These are phyloP conservation scores for Episyrphus balteatus DNA, from an alignment of 1,140 invertebrate genomes.

Conservation along the genomic window DNA sequence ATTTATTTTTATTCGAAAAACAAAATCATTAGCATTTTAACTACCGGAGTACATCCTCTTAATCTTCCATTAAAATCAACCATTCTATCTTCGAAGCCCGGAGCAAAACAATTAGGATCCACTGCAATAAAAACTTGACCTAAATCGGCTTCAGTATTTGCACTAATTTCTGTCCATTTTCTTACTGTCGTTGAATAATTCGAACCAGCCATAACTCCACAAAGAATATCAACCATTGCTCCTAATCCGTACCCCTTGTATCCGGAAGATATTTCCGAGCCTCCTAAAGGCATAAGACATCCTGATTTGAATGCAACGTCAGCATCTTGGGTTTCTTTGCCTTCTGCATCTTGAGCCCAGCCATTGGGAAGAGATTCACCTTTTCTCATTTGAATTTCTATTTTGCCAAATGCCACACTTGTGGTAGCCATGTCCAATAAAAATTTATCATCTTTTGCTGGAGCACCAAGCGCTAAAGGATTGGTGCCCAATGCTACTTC, in stretches of 20 bases:
- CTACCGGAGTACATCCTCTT: constrained; percentile 41
- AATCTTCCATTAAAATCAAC: no score
- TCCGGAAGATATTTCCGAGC: constrained; percentile 67
- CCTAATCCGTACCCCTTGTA: constrained; percentile 81
- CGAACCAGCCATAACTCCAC: constrained; percentile 56
- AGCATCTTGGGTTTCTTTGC: constrained; percentile 53
- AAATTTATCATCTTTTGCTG: constrained; percentile 54
- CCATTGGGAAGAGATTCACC: constrained; percentile 55
- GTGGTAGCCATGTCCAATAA: constrained; percentile 90
- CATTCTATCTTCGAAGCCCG: constrained; percentile 66
- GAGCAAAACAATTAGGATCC: constrained; percentile 71
- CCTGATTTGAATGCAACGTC: constrained; percentile 48
- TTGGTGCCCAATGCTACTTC: constrained; percentile 71
- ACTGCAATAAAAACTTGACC: constrained; percentile 88
- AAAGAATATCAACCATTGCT: constrained; percentile 77
- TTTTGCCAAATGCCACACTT: constrained; percentile 50
- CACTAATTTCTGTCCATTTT: constrained; percentile 54
- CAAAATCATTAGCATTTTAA: no score
- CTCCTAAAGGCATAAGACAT: constrained; percentile 76
- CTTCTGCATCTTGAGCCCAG: constrained; percentile 69
- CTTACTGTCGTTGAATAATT: constrained; percentile 47
- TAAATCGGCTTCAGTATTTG: constrained; percentile 56
- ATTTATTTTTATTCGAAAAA: no score
- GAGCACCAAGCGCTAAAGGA: constrained; percentile 69
- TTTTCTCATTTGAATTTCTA: constrained; percentile 64